These are phyloP conservation scores for Chlorops oryzae DNA, from an alignment of 1,140 invertebrate genomes.

Conservation along the genomic window DNA sequence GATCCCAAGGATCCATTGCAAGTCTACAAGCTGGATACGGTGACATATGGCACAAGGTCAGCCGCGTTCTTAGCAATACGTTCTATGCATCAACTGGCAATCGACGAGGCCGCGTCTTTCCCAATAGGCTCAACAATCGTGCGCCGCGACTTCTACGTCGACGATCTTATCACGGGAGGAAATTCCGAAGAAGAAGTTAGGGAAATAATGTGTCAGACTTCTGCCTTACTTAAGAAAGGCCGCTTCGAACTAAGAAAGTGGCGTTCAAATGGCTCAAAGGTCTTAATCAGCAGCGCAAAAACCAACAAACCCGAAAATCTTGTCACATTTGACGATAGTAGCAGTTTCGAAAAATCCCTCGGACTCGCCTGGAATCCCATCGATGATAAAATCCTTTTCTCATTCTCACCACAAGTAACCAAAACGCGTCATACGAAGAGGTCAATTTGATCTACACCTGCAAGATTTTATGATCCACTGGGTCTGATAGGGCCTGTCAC, in stretches of 20 bases:
- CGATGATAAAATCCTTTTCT: conserved; percentile 5
- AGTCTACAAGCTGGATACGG: conserved; percentile 20
- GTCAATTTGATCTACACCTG: not conserved
- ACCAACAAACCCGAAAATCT: conserved; percentile 8
- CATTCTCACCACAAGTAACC: not conserved
- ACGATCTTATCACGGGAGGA: too few relatives aligned
- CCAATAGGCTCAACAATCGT: too few relatives aligned
- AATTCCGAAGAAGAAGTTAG: too few relatives aligned
- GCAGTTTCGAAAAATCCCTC: conserved; percentile 6
- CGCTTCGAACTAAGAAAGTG: conserved; percentile 46
- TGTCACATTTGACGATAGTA: conserved; percentile 12
- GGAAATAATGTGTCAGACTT: too few relatives aligned
- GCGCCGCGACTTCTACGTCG: too few relatives aligned
- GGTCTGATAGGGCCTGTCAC: conserved; percentile 2
- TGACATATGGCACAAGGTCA: conserved; percentile 33
- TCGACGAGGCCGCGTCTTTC: too few relatives aligned
- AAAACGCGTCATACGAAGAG: not conserved
- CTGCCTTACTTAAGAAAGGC: conserved; percentile 15
- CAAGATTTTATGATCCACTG: conserved; percentile 6
- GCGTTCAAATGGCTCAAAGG: conserved; percentile 30
- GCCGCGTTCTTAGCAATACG: conserved; percentile 12
- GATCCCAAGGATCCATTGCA: not conserved
- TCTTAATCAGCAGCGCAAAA: not conserved
- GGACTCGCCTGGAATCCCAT: conserved; percentile 9
- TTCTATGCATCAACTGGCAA: conserved; percentile 1